A percentile compares a stretch with the other conserved stretches of the same genome.
These are phyloP conservation scores for Hirudo medicinalis DNA, from an alignment of 1,140 invertebrate genomes.

Conservation along the genomic window DNA sequence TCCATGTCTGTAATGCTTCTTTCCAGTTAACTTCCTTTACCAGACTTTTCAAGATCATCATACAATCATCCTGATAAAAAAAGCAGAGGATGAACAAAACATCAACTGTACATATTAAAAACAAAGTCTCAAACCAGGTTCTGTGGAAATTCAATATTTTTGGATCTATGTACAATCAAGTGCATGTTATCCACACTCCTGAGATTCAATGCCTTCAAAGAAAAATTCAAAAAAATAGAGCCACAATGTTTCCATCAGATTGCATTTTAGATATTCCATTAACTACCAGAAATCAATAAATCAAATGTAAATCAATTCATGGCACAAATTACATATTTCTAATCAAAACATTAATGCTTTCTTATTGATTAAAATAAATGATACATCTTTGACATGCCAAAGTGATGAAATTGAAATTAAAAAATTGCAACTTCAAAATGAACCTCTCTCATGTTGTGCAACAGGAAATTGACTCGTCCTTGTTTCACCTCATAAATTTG, in stretches of 20 bases:
- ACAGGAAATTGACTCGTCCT: constrained; percentile 44
- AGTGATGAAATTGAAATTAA: too few relatives aligned
- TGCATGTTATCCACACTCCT: constrained; percentile 5
- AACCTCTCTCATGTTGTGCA: too few relatives aligned
- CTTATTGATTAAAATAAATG: too few relatives aligned
- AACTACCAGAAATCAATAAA: too few relatives aligned
- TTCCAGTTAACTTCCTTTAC: constrained; percentile 41
- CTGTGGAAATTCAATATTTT: not conserved
- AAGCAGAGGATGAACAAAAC: constrained; percentile 1
- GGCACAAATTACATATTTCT: too few relatives aligned
- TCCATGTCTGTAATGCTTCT: constrained; percentile 43
- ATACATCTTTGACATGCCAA: too few relatives aligned
- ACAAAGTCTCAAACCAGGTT: constrained; percentile 14
- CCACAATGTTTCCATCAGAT: not conserved
- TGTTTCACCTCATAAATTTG: constrained; percentile 28
- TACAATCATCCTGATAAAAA: constrained; percentile 36
- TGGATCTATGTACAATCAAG: not conserved
- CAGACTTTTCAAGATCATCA: constrained; percentile 36
- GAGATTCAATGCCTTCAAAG: not conserved
- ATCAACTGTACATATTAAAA: constrained; percentile 1
- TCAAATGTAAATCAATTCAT: too few relatives aligned
- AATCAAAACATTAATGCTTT: too few relatives aligned
- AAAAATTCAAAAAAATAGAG: not conserved
- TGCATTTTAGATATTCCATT: too few relatives aligned
- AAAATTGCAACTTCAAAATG: too few relatives aligned